Conservation (phyloP, 1,140 invertebrate genomes). For the Drosophila mojavensis region DNA sequence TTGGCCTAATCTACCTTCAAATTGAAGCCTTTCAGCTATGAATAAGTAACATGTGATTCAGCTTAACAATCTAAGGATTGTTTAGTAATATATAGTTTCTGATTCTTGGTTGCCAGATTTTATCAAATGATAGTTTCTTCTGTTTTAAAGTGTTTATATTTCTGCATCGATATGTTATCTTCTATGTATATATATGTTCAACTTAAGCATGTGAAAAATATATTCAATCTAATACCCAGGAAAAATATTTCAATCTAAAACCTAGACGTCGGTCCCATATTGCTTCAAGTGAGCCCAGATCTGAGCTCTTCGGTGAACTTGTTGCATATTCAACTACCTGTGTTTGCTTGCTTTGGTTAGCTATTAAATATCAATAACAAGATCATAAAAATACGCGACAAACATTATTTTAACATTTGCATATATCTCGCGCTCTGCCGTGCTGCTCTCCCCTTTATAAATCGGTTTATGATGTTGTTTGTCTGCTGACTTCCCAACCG, state of each 20-base stretch:
- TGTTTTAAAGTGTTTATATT: too few relatives aligned
- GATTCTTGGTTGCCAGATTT: too few relatives aligned
- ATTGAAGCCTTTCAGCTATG: background rate
- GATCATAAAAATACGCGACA: constrained; percentile 69
- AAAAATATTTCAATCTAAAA: too few relatives aligned
- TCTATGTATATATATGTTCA: too few relatives aligned
- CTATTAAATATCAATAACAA: constrained; percentile 67
- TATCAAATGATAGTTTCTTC: too few relatives aligned
- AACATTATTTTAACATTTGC: constrained; percentile 73
- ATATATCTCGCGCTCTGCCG: constrained; percentile 30
- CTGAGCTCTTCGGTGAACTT: background rate
- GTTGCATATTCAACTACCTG: background rate
- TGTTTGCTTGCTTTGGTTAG: background rate
- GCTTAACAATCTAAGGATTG: background rate
- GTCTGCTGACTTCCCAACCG: constrained; percentile 63
- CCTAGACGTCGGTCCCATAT: too few relatives aligned
- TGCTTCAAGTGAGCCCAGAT: too few relatives aligned
- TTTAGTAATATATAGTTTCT: too few relatives aligned
- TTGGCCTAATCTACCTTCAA: background rate
- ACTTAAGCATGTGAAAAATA: too few relatives aligned
- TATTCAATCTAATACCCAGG: too few relatives aligned
- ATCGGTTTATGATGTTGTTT: constrained; percentile 72
- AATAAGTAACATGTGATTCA: background rate
- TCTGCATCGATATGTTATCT: too few relatives aligned
- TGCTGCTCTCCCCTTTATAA: constrained; percentile 26